Percentiles rank a stretch among this genome's conserved stretches.
Conservation (phyloP, 2,888 invertebrate species). For the Drosophila gaucha region DNA sequence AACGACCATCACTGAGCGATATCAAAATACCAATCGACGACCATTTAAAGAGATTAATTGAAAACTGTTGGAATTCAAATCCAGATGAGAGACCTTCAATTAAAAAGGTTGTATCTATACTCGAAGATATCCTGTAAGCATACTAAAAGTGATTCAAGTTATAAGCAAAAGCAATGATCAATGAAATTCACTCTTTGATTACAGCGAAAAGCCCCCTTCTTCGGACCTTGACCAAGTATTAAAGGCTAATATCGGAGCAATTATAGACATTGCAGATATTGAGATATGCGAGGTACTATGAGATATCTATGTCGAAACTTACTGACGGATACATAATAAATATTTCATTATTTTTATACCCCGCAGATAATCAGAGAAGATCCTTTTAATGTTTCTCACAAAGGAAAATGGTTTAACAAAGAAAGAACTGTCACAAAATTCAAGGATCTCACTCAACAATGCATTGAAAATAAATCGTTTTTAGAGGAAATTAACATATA, state of each 20-base stretch:
- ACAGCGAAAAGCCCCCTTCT: background rate
- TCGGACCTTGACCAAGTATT: background rate
- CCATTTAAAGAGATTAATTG: background rate
- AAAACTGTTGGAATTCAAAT: background rate
- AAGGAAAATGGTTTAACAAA: background rate
- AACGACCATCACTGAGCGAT: background rate
- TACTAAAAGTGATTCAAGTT: background rate
- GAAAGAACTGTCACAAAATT: background rate
- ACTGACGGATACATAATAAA: too few relatives aligned
- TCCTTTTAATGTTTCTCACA: background rate
- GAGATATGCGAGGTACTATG: background rate
- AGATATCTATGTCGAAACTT: too few relatives aligned
- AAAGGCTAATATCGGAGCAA: background rate
- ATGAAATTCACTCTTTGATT: background rate
- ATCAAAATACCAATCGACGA: conserved; percentile 2
- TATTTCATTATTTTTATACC: too few relatives aligned
- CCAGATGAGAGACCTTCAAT: background rate
- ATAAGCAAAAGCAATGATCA: background rate
- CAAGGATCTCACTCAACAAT: background rate
- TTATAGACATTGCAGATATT: background rate
- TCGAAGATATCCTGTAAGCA: background rate
- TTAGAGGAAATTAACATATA: background rate
- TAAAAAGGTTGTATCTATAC: background rate
- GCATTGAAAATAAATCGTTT: background rate
- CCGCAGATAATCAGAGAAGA: background rate